Base-by-base conservation (phyloP, 2,888 invertebrate species). In the Aproaerema taeniolella region DNA sequence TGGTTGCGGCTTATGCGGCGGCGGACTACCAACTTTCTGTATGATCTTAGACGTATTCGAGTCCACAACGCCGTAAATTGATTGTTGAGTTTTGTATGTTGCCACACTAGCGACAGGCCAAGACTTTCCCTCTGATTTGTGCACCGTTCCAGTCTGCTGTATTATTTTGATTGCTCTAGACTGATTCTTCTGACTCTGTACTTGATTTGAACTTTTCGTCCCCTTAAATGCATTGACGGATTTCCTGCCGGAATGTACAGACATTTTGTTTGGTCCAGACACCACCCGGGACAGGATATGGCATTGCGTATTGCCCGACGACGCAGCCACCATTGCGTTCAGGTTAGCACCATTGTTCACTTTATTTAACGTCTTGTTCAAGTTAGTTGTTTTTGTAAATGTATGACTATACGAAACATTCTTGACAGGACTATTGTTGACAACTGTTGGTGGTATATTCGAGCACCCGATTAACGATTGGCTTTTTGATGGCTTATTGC, bases 161-260 rank as follows among this genome's bases (percentile, higher is more conserved):
- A 89, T 86, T 45, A 89, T 89, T 63, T 89, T 89, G 11, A 89
- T 82, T 13, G 89, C 77, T 52, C 88, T 85, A 0, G 85, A 80
- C 46, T 83, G 82, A 59, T 69, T 81, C 46, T 82, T 83, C 48
- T 79, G 81, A 39, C 53, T 24, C 2, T 73, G 58, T 7, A 58
- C 58, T 59, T 81, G 78, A 31, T 44, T 41, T 13, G 77, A 68
- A 52, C 55, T 76, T 58, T 83, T 85, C 8, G 80, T 73, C 39
- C 73, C 74, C 54, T 82, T 83, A 6, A 80, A 60, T 42, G 81
- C 59, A 52, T 74, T 82, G 20, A 75, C 65, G 14, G 79, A 71
- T 61, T 85, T 86, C 43, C 76, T 70, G 39, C 85, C 83, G 6
- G 83, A 79, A 53, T 86, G 85, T 12, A 85, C 79, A 15, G 87